Conservation (phyloP, 2,113 vertebrate genomes). For the Prochilodus magdalenae region DNA sequence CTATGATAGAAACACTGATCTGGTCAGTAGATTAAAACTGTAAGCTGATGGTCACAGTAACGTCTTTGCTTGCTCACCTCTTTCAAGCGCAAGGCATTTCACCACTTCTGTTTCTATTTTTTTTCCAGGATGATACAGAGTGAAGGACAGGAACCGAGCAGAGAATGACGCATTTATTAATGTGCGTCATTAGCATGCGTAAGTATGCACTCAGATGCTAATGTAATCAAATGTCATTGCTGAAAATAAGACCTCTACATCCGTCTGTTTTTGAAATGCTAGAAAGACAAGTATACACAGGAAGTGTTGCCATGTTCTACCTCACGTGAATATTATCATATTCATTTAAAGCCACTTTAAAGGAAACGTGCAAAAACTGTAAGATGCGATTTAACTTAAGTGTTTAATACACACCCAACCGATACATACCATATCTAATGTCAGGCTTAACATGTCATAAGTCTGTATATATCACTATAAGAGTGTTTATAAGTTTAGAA, state of each 20-base stretch:
- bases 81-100: background rate
- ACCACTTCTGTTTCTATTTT: background rate
- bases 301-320: background rate
- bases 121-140: background rate
- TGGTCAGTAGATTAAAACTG: background rate
- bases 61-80: background rate
- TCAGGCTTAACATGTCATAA: background rate
- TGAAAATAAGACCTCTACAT: conserved; percentile 2
- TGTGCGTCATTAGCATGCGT: conserved; percentile 15
- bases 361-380: background rate
- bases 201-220: conserved; percentile 15
- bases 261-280: background rate
- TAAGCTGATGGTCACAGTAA: background rate
- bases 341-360: background rate
- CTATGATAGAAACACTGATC: background rate
- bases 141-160: background rate
- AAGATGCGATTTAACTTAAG: too few relatives aligned
- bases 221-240: conserved; percentile 16
- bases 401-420: too few relatives aligned
- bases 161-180: background rate
- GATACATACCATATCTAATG: background rate
- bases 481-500: background rate
- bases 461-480: background rate
- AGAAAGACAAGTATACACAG: background rate
- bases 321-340: background rate